These are phyloP conservation scores for Sphyrna mokarran DNA, from an alignment of 2,113 vertebrate genomes.

Conservation along the genomic window DNA sequence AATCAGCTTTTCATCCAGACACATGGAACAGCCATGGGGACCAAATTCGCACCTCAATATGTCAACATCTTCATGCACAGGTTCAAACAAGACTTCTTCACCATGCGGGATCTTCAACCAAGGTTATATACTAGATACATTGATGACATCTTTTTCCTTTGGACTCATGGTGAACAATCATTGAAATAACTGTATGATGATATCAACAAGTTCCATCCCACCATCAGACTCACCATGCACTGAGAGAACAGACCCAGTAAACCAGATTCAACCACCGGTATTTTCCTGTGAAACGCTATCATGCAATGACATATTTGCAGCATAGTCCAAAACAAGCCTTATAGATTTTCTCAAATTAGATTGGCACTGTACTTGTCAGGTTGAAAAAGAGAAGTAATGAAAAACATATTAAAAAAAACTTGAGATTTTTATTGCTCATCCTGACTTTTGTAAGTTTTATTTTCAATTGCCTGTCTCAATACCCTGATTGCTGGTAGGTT, in stretches of 20 bases:
- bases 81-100: no score
- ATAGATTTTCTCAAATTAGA: not conserved
- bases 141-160: no score
- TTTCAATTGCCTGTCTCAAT: not conserved
- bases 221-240: no score
- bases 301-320: not conserved
- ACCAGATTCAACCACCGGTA: not conserved
- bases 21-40: no score
- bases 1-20: no score
- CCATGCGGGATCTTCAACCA: no score
- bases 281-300: not conserved
- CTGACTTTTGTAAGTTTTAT: not conserved
- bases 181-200: no score
- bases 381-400: not conserved
- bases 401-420: not conserved
- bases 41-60: no score
- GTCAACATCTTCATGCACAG: no score
- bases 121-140: no score
- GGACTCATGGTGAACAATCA: no score
- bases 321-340: not conserved
- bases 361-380: not conserved
- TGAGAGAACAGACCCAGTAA: not conserved
- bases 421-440: not conserved
- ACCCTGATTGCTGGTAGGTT: not conserved
- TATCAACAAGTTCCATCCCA: no score